Evolutionary conservation across 53 echinoderm and acorn worm species (phyloP).

Genomic region (Hippasteria phrygiana): DNA sequence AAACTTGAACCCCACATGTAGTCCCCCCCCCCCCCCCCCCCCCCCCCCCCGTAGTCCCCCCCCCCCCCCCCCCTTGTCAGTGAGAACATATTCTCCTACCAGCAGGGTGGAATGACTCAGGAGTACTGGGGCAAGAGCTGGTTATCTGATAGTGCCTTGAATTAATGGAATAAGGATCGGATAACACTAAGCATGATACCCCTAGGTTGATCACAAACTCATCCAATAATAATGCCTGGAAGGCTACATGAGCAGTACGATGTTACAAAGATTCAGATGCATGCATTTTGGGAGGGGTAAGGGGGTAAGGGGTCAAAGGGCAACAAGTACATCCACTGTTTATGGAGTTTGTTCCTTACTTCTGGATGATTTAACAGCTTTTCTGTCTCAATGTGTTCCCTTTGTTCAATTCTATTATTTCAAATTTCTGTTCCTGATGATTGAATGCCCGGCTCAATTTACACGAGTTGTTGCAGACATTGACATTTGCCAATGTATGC

Average conservation of each 20-base stretch:
- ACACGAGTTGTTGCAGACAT: too few species aligned
- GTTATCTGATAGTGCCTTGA: slow-evolving; percentile 21
- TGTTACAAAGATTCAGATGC: neutral
- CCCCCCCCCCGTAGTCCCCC: too few species aligned
- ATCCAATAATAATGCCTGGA: slow-evolving; percentile 41
- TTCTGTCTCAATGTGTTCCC: neutral
- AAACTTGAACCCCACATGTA: too few species aligned
- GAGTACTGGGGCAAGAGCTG: slow-evolving; percentile 2
- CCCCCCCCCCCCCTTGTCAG: too few species aligned
- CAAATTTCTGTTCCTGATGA: too few species aligned
- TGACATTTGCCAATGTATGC: too few species aligned
- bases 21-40: too few species aligned
- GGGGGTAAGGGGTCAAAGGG: neutral
- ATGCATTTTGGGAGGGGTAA: neutral
- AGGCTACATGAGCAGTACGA: neutral
- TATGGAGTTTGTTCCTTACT: neutral
- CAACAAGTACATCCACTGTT: neutral
- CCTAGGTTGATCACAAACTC: slow-evolving; percentile 27
- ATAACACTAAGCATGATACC: slow-evolving; percentile 43
- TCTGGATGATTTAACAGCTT: neutral
- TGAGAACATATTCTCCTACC: neutral
- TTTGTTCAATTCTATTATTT: too few species aligned
- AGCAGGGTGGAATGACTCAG: slow-evolving; percentile 10
- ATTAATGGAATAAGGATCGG: slow-evolving; percentile 54
- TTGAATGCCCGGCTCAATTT: too few species aligned